phyloP scores from a whole-genome alignment of 2,113 vertebrate species.

The Octodon degus region DNA sequence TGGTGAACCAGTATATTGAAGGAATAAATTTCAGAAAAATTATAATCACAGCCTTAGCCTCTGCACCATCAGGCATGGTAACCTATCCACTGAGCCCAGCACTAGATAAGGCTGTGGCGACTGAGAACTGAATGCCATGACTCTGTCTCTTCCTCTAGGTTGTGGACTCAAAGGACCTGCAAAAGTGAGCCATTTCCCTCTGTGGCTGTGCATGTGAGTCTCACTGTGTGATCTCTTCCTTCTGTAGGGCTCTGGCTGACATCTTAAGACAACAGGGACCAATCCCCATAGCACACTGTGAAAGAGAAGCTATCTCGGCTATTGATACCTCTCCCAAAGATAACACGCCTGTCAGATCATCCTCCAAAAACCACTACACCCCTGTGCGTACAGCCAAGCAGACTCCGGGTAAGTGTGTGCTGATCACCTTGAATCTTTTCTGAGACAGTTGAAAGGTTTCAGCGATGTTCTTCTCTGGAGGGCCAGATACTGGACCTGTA shows the following conservation, averaged over 20 bases:
- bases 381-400: conserved; percentile 95
- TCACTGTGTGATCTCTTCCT: conserved; percentile 55
- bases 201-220: background rate
- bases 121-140: background rate
- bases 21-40: conserved; percentile 19
- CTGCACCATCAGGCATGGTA: background rate
- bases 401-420: conserved; percentile 91
- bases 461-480: background rate
- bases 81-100: background rate
- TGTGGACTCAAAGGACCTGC: background rate
- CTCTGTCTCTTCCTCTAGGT: background rate
- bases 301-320: conserved; percentile 98
- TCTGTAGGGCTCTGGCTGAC: conserved; percentile 96
- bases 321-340: conserved; percentile 98
- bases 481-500: rapidly evolving
- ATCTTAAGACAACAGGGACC: conserved; percentile 99
- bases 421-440: background rate
- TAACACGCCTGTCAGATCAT: conserved; percentile 94
- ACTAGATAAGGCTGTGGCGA: background rate
- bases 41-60: background rate
- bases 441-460: background rate
- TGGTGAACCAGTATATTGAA: conserved; percentile 6
- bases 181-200: background rate
- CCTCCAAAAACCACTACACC: conserved; percentile 99
- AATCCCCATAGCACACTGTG: conserved; percentile 98